Evolutionary conservation across 2,113 vertebrate genomes (phyloP).

Genomic region (Columba janthina): DNA sequence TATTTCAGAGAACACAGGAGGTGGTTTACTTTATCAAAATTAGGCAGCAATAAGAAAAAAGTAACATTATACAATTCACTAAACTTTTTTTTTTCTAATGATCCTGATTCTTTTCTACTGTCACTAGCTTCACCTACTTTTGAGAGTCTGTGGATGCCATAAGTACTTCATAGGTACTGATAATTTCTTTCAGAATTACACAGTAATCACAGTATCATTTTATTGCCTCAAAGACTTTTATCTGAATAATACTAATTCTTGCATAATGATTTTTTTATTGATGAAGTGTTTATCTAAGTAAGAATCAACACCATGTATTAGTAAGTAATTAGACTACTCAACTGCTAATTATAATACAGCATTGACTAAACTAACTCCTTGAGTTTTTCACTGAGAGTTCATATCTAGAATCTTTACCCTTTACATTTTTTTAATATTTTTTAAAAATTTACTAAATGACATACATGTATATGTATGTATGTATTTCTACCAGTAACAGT

Average conservation of each 20-base stretch:
- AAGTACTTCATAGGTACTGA: not conserved
- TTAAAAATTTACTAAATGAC: not conserved
- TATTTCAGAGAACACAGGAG: not conserved
- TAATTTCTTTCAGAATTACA: not conserved
- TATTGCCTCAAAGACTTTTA: not conserved
- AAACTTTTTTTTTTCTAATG: not conserved
- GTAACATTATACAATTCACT: not conserved
- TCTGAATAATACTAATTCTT: not conserved
- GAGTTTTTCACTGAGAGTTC: not conserved
- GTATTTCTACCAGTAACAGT: not conserved
- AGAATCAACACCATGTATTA: not conserved
- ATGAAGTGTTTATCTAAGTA: not conserved
- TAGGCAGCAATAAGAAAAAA: not conserved
- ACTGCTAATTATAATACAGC: not conserved
- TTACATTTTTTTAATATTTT: not conserved
- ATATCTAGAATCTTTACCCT: not conserved
- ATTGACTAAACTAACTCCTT: not conserved
- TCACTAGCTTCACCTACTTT: not conserved
- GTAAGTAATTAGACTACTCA: not conserved
- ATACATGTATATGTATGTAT: fast-evolving
- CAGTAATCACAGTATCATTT: not conserved
- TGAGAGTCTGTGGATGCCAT: not conserved
- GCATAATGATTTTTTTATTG: not conserved
- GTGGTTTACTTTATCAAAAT: not conserved
- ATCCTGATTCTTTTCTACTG: not conserved